Conservation (phyloP, 2,797 vertebrate genomes). For the Euthynnus affinis region DNA sequence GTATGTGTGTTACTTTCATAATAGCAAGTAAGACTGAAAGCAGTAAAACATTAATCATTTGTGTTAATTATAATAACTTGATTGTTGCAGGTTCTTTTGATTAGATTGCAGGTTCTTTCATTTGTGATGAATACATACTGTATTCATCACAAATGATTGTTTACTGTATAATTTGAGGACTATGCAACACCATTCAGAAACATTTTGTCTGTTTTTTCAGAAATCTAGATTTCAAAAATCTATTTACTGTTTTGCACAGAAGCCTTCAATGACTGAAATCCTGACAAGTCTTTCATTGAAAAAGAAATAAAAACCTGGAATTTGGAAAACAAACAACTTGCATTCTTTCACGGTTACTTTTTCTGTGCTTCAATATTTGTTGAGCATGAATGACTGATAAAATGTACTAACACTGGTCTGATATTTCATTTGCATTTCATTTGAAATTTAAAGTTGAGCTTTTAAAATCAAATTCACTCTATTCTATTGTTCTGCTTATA, state of each 20-base stretch:
- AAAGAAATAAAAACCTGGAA: not conserved
- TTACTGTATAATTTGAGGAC: not conserved
- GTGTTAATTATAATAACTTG: too few relatives aligned
- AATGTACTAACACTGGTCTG: not conserved
- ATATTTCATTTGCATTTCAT: too few relatives aligned
- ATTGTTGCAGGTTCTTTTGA: not conserved
- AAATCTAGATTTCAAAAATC: conserved; percentile 7
- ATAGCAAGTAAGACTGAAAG: too few relatives aligned
- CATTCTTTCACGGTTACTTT: conserved; percentile 12
- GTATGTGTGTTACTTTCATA: not conserved
- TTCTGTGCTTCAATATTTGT: conserved; percentile 21
- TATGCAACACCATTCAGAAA: not conserved
- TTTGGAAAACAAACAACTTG: conserved; percentile 25
- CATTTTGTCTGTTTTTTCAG: not conserved
- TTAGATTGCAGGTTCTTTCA: not conserved
- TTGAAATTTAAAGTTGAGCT: not conserved
- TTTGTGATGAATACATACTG: not conserved
- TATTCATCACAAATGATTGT: not conserved
- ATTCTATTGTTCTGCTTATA: not conserved
- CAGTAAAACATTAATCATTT: not conserved
- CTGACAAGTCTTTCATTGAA: not conserved
- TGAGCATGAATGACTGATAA: conserved; percentile 10
- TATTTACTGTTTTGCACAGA: not conserved
- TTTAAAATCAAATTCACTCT: not conserved
- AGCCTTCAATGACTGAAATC: not conserved